These are phyloP conservation scores for Cataglyphis albicans DNA, from an alignment of 2,888 invertebrate genomes.

Conservation along the genomic window DNA sequence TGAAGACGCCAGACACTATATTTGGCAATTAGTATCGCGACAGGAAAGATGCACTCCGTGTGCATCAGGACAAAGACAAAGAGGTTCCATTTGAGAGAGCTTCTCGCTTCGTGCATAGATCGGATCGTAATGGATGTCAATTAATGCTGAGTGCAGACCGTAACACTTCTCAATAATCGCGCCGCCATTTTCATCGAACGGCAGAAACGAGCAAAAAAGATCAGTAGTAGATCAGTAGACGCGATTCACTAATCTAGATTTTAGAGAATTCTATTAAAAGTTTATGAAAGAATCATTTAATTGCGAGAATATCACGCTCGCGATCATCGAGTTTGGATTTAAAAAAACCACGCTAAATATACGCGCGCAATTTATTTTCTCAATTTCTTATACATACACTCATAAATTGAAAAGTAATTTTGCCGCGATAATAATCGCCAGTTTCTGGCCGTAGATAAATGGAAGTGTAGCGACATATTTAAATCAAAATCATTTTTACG, in stretches of 20 bases:
- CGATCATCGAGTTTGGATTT: neutral
- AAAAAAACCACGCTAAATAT: neutral
- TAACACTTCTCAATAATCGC: constrained; percentile 74
- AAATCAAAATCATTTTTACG: constrained; percentile 16
- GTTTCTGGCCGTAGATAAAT: neutral
- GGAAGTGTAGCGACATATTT: neutral
- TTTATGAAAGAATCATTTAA: neutral
- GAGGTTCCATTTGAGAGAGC: constrained; percentile 63
- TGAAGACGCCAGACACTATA: constrained; percentile 61
- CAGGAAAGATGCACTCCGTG: constrained; percentile 66
- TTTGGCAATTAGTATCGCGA: constrained; percentile 59
- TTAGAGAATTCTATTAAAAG: neutral
- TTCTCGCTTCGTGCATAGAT: constrained; percentile 71
- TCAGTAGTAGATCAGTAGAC: constrained; percentile 5
- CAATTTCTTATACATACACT: neutral
- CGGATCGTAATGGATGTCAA: constrained; percentile 74
- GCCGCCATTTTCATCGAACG: constrained; percentile 65
- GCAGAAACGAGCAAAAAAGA: constrained; percentile 63
- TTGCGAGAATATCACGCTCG: neutral
- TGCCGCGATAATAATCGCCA: constrained; percentile 20
- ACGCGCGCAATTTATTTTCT: constrained; percentile 11
- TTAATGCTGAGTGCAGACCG: constrained; percentile 74
- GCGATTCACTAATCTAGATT: neutral
- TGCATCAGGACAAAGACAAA: constrained; percentile 70
- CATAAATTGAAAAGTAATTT: constrained; percentile 35